Evolutionary conservation across 37 sponge, comb jelly and placozoan species (phyloP), one percentile per base, ranked within the genome.

Genomic region (Tethya wilhelma): DNA sequence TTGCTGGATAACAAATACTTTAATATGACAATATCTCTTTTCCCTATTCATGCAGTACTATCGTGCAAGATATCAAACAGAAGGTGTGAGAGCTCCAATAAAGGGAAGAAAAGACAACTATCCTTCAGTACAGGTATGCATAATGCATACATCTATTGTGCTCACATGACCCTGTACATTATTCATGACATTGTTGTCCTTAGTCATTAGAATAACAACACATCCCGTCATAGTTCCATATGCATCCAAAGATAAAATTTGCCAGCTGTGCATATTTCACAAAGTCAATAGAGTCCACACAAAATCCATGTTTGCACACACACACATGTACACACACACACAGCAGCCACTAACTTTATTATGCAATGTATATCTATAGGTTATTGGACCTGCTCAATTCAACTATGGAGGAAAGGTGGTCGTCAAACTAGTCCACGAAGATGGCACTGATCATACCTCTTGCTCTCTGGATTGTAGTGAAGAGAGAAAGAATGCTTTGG

Each of bases 41-140:
- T 37, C 56, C 40, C 17, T 70, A 44, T 44, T 66, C 9, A 67
- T 44, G 53, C 66, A 93, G 95, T 69, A 88, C 60, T 91, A 90
- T 64, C 75, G 95, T 23, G 91, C 95, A 17, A 65, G 95, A 22
- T 95, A 95, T 74, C 85, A 75, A 14, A 80, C 68, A 41, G 95
- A 95, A 63, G 95, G 95, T 6, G 62, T 70, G 29, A 64, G 95
- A 68, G 95, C 88, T 30, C 95, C 95, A 26, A 44, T 95, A 75
- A 87, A 88, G 34, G 89, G 91, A 43, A 46, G 78, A 40, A 39
- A 46, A 4, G 76, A 81, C 14, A 84, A 81, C 56, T 84, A 74
- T 63, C 95, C 95, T 31, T 38, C 89, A 49, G 89, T 95, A 8
- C 73, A 87, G 81, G 91, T 94, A 80, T 37, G 76, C 1, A 26